A percentile compares a stretch with the other conserved stretches of the same genome.
Evolutionary conservation across 2,888 invertebrate species (phyloP).

Genomic region (Apodemia zela): DNA sequence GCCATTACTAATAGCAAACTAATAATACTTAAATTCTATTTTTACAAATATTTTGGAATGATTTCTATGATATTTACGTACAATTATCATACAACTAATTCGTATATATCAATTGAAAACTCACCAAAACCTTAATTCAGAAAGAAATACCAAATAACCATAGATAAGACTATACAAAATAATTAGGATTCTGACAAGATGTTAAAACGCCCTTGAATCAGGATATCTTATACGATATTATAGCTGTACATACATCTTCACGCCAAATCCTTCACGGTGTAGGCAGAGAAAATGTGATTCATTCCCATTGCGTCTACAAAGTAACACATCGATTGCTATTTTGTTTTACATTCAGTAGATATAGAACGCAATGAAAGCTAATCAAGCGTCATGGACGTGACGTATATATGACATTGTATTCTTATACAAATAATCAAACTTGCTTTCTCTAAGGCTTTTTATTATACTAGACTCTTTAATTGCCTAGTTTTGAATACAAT

Average conservation of each 20-base stretch:
- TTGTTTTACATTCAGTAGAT: background rate
- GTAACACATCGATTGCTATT: background rate
- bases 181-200: background rate
- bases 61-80: background rate
- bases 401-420: background rate
- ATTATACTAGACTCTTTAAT: background rate
- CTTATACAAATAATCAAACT: background rate
- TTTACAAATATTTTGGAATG: background rate
- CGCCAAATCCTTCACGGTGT: too few species aligned
- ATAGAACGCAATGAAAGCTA: background rate
- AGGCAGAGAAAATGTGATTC: background rate
- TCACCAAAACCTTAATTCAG: background rate
- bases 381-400: background rate
- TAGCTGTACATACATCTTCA: background rate
- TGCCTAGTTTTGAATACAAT: slow-evolving; percentile 27
- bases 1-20: background rate
- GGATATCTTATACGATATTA: background rate
- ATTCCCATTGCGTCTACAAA: background rate
- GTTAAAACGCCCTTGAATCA: background rate
- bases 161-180: background rate
- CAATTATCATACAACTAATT: slow-evolving; percentile 1
- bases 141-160: background rate
- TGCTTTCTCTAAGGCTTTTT: background rate
- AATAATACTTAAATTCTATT: background rate
- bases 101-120: background rate